A percentile compares a stretch with the other conserved stretches of the same genome.
Evolutionary conservation across 1,140 invertebrate species (phyloP).

Genomic region (Microplitis demolitor): DNA sequence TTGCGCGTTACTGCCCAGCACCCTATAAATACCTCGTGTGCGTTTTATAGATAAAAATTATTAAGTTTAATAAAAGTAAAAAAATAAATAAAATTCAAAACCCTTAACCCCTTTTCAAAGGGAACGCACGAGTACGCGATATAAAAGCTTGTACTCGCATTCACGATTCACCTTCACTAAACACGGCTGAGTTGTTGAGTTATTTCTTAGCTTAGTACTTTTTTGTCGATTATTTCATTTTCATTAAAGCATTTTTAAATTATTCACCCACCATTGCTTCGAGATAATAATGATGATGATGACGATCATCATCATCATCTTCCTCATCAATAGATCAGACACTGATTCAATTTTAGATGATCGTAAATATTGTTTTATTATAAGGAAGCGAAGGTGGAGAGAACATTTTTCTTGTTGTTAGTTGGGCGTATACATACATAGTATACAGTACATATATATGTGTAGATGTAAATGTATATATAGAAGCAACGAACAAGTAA

Average conservation of each 20-base stretch:
- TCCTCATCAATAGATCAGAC: neutral
- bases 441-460: neutral
- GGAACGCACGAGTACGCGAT: no score
- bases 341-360: constrained; percentile 11
- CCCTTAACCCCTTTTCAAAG: no score
- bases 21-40: constrained; percentile 39
- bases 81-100: no score
- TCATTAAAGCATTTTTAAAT: no score
- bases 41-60: neutral
- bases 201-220: no score
- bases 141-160: no score
- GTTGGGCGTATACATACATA: neutral
- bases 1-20: constrained; percentile 33
- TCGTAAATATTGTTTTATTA: constrained; percentile 2
- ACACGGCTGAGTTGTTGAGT: no score
- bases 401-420: neutral
- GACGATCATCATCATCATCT: no score
- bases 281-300: neutral
- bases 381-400: constrained; percentile 7
- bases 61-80: neutral
- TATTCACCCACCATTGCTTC: neutral
- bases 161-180: no score
- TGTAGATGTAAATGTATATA: constrained; percentile 22
- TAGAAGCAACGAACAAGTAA: constrained; percentile 37
- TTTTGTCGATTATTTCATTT: no score